Conservation (phyloP, 2,797 vertebrate species). For the Cichlasoma orientale region DNA sequence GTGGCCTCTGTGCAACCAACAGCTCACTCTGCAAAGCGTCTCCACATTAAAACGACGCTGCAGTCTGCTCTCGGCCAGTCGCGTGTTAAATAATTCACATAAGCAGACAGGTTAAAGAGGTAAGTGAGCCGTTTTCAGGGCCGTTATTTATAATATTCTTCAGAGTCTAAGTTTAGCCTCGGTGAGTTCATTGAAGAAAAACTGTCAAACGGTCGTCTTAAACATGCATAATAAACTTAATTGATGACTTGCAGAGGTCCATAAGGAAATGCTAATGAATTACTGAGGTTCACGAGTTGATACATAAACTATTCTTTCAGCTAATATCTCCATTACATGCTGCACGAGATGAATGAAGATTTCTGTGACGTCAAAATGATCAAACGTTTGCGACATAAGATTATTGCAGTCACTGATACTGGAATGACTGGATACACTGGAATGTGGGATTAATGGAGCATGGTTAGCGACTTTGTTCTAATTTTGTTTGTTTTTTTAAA, state of each 20-base stretch:
- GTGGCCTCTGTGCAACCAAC: slow-evolving; percentile 5
- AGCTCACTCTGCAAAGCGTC: not conserved
- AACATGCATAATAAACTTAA: slow-evolving; percentile 6
- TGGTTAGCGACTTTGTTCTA: not conserved
- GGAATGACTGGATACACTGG: too few relatives aligned
- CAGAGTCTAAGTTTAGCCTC: not conserved
- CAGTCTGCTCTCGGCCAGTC: not conserved
- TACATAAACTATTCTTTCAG: not conserved
- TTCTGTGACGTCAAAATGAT: not conserved
- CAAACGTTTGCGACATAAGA: not conserved
- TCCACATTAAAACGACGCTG: not conserved
- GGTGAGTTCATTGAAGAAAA: not conserved
- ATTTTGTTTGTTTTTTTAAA: too few relatives aligned
- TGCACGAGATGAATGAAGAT: not conserved
- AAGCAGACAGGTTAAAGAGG: slow-evolving; percentile 22
- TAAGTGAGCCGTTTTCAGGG: not conserved
- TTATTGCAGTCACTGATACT: not conserved
- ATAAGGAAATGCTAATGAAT: slow-evolving; percentile 1
- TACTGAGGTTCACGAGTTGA: not conserved
- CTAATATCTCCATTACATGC: not conserved
- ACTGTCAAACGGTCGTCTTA: not conserved
- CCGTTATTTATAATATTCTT: not conserved
- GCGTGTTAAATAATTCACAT: slow-evolving; percentile 27
- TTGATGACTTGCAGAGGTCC: slow-evolving; percentile 3
- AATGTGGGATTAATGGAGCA: not conserved